Conservation (phyloP, 2,888 invertebrate species). For the Heliconius aoede region DNA sequence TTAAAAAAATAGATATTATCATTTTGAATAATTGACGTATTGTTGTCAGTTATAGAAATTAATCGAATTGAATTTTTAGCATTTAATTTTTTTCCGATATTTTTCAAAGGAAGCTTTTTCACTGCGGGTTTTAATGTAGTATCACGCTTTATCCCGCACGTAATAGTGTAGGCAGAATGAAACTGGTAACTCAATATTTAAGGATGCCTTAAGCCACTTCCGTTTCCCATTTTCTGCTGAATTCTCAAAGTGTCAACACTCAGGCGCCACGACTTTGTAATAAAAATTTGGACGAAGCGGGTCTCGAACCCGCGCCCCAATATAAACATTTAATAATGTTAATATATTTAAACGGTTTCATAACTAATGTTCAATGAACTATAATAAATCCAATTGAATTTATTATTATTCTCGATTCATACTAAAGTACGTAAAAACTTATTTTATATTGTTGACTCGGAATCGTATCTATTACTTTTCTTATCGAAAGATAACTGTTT, state of each 20-base stretch:
- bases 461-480: not conserved
- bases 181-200: too few relatives aligned
- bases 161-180: not conserved
- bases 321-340: too few relatives aligned
- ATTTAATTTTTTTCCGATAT: not conserved
- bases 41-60: constrained; percentile 20
- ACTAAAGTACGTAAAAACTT: not conserved
- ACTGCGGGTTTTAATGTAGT: too few relatives aligned
- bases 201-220: too few relatives aligned
- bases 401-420: constrained; percentile 5
- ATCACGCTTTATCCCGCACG: not conserved
- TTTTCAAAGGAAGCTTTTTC: not conserved
- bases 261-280: too few relatives aligned
- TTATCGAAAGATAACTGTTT: not conserved
- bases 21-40: constrained; percentile 29
- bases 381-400: too few relatives aligned
- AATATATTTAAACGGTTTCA: too few relatives aligned
- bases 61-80: not conserved
- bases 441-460: not conserved
- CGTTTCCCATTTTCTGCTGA: too few relatives aligned
- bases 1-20: constrained; percentile 39
- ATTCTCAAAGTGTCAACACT: too few relatives aligned
- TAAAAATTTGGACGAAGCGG: too few relatives aligned
- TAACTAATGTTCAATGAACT: too few relatives aligned
- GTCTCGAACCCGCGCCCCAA: too few relatives aligned